Conservation (phyloP, 2,797 vertebrate species). For the Enoplosus armatus region DNA sequence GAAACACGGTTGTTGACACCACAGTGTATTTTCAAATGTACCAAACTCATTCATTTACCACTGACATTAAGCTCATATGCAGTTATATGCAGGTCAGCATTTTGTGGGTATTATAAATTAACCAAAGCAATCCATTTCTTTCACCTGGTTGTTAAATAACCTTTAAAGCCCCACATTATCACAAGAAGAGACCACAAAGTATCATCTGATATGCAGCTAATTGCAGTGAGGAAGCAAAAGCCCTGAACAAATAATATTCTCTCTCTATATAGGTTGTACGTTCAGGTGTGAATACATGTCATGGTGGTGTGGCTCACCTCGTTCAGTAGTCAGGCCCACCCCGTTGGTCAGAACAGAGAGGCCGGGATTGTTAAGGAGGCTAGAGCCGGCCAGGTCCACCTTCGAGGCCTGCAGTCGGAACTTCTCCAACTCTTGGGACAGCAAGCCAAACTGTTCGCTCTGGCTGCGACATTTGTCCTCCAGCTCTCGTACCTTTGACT, state of each 20-base stretch:
- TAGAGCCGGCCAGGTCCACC: slow-evolving; percentile 86
- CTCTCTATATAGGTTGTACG: background rate
- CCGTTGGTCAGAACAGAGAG: slow-evolving; percentile 86
- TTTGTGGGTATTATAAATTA: background rate
- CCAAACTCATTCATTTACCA: background rate
- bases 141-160: background rate
- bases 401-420: slow-evolving; percentile 94
- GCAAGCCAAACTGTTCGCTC: slow-evolving; percentile 93
- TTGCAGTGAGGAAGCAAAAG: background rate
- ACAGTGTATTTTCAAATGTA: background rate
- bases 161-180: background rate
- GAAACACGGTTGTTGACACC: background rate
- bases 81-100: background rate
- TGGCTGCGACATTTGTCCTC: slow-evolving; percentile 97
- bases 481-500: slow-evolving; percentile 96
- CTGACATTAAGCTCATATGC: background rate
- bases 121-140: background rate
- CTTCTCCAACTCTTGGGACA: slow-evolving; percentile 94
- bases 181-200: background rate
- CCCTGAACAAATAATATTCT: background rate
- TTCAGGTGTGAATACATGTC: background rate
- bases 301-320: slow-evolving; percentile 76
- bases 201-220: background rate
- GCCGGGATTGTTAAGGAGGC: slow-evolving; percentile 84
- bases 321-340: slow-evolving; percentile 82